phyloP scores from a whole-genome alignment of 1,140 invertebrate genomes.

The Penaeus japonicus region DNA sequence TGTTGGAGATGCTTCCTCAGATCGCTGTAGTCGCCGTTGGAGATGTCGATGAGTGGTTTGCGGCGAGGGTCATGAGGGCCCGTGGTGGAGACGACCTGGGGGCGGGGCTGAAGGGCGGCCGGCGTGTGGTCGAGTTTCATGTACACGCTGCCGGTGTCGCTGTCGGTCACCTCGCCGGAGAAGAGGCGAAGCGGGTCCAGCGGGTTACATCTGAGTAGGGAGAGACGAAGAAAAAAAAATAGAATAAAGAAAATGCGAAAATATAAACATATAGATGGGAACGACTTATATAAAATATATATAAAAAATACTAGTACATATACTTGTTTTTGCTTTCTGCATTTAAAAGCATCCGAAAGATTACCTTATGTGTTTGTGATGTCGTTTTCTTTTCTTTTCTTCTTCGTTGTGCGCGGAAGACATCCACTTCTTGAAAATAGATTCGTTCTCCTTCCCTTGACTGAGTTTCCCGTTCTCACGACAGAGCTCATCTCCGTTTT shows the following conservation, averaged over 20 bases:
- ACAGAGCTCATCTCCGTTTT: slow-evolving; percentile 29
- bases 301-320: no score
- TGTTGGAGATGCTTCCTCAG: slow-evolving; percentile 53
- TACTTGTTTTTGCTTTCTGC: not conserved
- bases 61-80: slow-evolving; percentile 51
- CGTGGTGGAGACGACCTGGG: slow-evolving; percentile 23
- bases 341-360: not conserved
- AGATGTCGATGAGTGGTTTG: slow-evolving; percentile 54
- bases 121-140: slow-evolving; percentile 56
- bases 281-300: no score
- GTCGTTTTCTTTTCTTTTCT: slow-evolving; percentile 51
- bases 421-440: slow-evolving; percentile 46
- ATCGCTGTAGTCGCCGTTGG: slow-evolving; percentile 58
- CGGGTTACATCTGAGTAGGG: slow-evolving; percentile 38
- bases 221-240: not conserved
- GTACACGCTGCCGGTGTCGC: slow-evolving; percentile 58
- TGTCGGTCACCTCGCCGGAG: slow-evolving; percentile 52
- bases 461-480: slow-evolving; percentile 37
- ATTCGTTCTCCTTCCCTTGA: slow-evolving; percentile 51
- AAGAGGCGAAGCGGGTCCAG: slow-evolving; percentile 54
- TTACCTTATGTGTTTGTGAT: slow-evolving; percentile 51
- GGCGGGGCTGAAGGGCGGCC: slow-evolving; percentile 50
- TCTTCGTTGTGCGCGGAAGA: slow-evolving; percentile 36
- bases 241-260: not conserved
- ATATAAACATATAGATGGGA: no score